A percentile compares a stretch with the other conserved stretches of the same genome.
Conservation (phyloP, 1,140 invertebrate genomes). For the Hestina assimilis region DNA sequence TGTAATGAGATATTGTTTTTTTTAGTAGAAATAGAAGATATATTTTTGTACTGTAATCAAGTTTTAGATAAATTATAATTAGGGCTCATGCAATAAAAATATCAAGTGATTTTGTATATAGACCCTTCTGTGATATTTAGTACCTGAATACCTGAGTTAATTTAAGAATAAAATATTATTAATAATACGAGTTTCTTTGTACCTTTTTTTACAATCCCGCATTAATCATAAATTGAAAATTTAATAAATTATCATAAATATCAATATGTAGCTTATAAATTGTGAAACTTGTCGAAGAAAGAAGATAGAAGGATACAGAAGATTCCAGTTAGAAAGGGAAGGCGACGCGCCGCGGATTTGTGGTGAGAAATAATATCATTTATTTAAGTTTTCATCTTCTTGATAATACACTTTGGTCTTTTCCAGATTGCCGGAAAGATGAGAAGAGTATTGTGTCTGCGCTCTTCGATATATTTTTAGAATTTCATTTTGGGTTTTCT, state of each 20-base stretch:
- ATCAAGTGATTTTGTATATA: neutral
- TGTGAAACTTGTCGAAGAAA: slow-evolving; percentile 20
- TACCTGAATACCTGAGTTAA: slow-evolving; percentile 2
- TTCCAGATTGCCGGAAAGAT: slow-evolving; percentile 44
- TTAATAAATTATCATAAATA: neutral
- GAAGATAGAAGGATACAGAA: slow-evolving; percentile 15
- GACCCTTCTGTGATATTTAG: neutral
- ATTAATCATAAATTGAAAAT: neutral
- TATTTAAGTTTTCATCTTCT: slow-evolving; percentile 40
- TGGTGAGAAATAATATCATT: slow-evolving; percentile 53
- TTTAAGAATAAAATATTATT: slow-evolving; percentile 7
- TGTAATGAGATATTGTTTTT: neutral
- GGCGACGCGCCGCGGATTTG: slow-evolving; percentile 37
- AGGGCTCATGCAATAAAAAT: neutral
- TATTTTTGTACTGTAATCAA: neutral
- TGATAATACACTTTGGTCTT: slow-evolving; percentile 68
- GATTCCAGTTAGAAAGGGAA: slow-evolving; percentile 22
- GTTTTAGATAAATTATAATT: neutral
- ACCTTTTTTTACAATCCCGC: neutral
- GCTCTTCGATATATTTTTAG: no score
- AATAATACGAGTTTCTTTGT: slow-evolving; percentile 18
- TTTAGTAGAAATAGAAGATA: neutral
- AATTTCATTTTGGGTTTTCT: no score
- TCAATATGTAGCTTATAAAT: slow-evolving; percentile 5
- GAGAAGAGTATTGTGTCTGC: slow-evolving; percentile 17